Base-by-base conservation (phyloP, 2,797 vertebrate species). In the Ciconia nigra region DNA sequence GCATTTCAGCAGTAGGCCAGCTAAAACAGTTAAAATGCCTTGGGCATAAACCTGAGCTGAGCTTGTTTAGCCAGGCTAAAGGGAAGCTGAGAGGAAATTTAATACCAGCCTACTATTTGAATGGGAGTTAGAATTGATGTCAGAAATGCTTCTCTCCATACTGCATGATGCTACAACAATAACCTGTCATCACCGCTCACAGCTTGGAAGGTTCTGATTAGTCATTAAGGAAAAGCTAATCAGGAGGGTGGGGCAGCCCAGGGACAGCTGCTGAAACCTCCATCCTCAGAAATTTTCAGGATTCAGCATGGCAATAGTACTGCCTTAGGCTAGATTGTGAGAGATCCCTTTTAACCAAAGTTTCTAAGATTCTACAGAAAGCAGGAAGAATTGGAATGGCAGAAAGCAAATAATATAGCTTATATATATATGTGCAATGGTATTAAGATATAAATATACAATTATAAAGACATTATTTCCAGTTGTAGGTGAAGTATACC, bases 401-500 rank as follows among this genome's bases (percentile, higher is more conserved):
- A 59, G 20, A 78, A 85, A 66, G 5, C 8, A 63, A 87, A 67
- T 22, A 35, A 35, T 46, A 62, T 2, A 71, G 17, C 20, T 51
- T 13, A 51, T 15, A 13, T 11, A 13, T 11, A 11, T 31, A 22
- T 13, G 8, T 1, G 0, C 14, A 47, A 15, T 24, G 2, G 4
- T 35, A 39, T 14, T 41, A 57, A 42, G 19, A 59, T 13, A 46
- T 2, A 52, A 47, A 84, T 26, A 51, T 10, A 22, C 76, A 67
- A 85, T 41, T 15, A 37, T 55, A 19, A 57, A 74, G 39, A 57
- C 1, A 15, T 80, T 42, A 7, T 33, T 79, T 66, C 28, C 47
- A 76, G 9, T n/a, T n/a, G 37, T 42, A 62, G 24, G 4, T 54
- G 54, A 39, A 28, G 37, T n/a, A 58, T 29, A 66, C 13, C 31